A percentile compares a stretch with the other conserved stretches of the same genome.
Conservation (phyloP, 2,113 vertebrate species). For the Plecturocebus donacophilus region DNA sequence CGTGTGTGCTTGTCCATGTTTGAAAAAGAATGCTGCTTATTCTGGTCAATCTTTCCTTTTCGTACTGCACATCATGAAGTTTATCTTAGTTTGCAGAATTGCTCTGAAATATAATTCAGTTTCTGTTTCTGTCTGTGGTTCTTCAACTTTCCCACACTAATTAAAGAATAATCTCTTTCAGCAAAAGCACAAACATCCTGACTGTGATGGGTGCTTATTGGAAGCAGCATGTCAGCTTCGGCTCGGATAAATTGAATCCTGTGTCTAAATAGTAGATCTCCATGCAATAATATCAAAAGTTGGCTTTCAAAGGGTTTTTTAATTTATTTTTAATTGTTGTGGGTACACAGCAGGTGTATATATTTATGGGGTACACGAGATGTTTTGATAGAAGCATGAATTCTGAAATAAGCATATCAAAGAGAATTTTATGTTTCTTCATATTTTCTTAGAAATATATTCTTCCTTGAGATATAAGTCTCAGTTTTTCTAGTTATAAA, state of each 20-base stretch:
- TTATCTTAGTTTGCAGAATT: neutral
- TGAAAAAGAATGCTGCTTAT: neutral
- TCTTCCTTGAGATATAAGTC: neutral
- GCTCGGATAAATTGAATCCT: neutral
- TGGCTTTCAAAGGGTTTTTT: neutral
- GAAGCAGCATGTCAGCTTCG: neutral
- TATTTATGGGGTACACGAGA: too few relatives aligned
- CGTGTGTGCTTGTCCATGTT: too few relatives aligned
- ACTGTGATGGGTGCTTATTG: neutral
- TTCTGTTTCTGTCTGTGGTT: constrained; percentile 9
- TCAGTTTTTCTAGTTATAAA: neutral
- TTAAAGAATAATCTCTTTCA: neutral
- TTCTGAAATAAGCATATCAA: too few relatives aligned
- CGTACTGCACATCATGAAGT: neutral
- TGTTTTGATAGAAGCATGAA: too few relatives aligned
- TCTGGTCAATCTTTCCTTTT: neutral
- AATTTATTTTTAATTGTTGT: too few relatives aligned
- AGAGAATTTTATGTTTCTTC: neutral
- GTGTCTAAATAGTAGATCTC: neutral
- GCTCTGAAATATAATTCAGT: neutral
- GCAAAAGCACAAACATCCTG: neutral
- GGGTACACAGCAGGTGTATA: too few relatives aligned
- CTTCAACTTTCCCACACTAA: neutral
- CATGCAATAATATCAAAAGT: neutral
- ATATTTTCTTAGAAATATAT: neutral